Evolutionary conservation across 2,797 vertebrate species (phyloP).

Genomic region (Anolis apletophallus): DNA sequence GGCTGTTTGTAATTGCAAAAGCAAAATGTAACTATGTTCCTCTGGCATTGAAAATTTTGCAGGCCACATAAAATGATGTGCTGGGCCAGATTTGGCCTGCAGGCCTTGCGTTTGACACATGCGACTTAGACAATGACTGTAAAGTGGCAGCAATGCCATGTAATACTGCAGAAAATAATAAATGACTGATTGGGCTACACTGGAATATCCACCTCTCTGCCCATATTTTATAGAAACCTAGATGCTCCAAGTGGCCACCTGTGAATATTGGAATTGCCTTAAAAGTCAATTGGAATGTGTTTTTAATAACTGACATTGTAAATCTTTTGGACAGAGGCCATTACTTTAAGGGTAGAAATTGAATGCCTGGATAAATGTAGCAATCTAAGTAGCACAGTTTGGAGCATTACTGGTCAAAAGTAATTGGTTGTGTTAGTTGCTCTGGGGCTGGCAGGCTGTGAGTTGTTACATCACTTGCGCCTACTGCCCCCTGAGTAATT

Average conservation of each 20-base stretch:
- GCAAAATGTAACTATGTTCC: no score
- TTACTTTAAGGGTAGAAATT: conserved; percentile 5
- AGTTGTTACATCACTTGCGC: no score
- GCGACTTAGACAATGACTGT: background rate
- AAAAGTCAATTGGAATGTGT: conserved; percentile 4
- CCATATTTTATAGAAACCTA: background rate
- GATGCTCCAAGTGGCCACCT: background rate
- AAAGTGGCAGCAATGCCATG: background rate
- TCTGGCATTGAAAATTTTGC: no score
- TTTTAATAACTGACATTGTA: background rate
- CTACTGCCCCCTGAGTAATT: no score
- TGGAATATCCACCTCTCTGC: background rate
- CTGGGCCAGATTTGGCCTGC: no score
- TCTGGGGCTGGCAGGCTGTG: no score
- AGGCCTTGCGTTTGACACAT: no score
- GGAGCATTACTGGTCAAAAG: no score
- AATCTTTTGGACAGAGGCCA: background rate
- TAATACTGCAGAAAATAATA: background rate
- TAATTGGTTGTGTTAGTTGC: no score
- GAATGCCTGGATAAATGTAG: background rate
- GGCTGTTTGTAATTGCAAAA: no score
- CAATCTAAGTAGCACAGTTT: no score
- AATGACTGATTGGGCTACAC: background rate
- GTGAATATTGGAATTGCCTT: background rate
- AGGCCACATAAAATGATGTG: no score